These are phyloP conservation scores for Yponomeuta plumbellus DNA, from an alignment of 2,888 invertebrate species.

Conservation along the genomic window DNA sequence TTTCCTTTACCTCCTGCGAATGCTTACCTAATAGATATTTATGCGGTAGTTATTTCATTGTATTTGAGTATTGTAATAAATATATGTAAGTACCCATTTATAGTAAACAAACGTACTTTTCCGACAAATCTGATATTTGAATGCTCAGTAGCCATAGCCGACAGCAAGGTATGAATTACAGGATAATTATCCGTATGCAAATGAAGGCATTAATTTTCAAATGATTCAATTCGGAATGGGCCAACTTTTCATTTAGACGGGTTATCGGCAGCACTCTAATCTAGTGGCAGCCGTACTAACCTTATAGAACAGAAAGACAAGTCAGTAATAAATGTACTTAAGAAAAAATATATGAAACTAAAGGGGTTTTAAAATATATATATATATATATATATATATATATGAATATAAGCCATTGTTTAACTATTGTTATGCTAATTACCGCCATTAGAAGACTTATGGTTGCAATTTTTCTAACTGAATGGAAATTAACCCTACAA, in stretches of 20 bases:
- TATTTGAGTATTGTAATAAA: too few relatives aligned
- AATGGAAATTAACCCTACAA: too few relatives aligned
- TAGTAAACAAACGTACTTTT: neutral
- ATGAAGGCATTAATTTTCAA: constrained; percentile 59
- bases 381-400: too few relatives aligned
- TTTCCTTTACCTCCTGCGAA: neutral
- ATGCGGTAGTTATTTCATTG: too few relatives aligned
- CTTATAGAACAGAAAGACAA: neutral
- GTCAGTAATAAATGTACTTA: neutral
- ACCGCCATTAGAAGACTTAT: too few relatives aligned
- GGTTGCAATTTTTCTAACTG: too few relatives aligned
- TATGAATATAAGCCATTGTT: too few relatives aligned
- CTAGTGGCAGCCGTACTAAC: constrained; percentile 28
- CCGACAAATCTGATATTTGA: constrained; percentile 20
- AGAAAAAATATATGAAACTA: too few relatives aligned
- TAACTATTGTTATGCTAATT: too few relatives aligned
- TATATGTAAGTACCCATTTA: neutral
- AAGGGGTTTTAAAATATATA: too few relatives aligned
- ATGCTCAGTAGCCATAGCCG: constrained; percentile 16
- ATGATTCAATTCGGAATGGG: constrained; percentile 60
- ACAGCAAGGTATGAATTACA: constrained; percentile 40
- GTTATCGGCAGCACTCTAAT: constrained; percentile 12
- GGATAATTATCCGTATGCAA: constrained; percentile 66
- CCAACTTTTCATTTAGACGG: constrained; percentile 51
- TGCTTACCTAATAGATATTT: neutral